Percentiles rank a stretch among this genome's conserved stretches.
Conservation (phyloP, 2,797 vertebrate species). For the Danio choprae region DNA sequence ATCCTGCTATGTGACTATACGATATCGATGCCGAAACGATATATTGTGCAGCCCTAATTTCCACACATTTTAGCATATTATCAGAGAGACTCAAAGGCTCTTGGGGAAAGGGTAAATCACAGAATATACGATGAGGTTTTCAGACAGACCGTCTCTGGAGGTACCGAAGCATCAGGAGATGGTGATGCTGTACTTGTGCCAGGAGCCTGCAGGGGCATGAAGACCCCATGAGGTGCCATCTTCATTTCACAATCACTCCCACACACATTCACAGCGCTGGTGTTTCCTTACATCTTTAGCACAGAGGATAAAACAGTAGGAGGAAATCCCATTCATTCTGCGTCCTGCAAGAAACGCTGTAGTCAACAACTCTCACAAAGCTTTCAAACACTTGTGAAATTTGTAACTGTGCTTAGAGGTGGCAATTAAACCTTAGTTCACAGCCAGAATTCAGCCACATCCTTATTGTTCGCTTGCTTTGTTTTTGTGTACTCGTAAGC, state of each 20-base stretch:
- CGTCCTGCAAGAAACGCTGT: background rate
- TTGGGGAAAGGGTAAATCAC: conserved; percentile 13
- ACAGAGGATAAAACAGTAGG: conserved; percentile 11
- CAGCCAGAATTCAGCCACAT: too few species aligned
- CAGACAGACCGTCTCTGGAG: conserved; percentile 1
- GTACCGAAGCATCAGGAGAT: conserved; percentile 3
- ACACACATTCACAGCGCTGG: conserved; percentile 22
- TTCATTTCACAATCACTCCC: conserved; percentile 27
- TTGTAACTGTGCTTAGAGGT: background rate
- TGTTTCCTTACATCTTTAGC: conserved; percentile 1
- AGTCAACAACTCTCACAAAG: conserved; percentile 5
- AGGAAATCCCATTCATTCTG: conserved; percentile 35
- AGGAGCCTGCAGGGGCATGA: conserved; percentile 4
- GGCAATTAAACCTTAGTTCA: background rate
- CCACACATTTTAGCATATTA: background rate
- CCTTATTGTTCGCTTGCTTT: too few species aligned
- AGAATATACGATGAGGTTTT: conserved; percentile 4
- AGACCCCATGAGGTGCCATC: conserved; percentile 13
- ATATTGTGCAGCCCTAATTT: background rate
- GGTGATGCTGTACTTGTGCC: conserved; percentile 12
- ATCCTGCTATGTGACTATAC: too few species aligned
- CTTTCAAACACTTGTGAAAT: conserved; percentile 3
- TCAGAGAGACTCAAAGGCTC: background rate
- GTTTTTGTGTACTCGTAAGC: too few species aligned
- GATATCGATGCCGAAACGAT: too few species aligned